Evolutionary conservation across 2,888 invertebrate genomes (phyloP).

Genomic region (Cacoxenus indagator): DNA sequence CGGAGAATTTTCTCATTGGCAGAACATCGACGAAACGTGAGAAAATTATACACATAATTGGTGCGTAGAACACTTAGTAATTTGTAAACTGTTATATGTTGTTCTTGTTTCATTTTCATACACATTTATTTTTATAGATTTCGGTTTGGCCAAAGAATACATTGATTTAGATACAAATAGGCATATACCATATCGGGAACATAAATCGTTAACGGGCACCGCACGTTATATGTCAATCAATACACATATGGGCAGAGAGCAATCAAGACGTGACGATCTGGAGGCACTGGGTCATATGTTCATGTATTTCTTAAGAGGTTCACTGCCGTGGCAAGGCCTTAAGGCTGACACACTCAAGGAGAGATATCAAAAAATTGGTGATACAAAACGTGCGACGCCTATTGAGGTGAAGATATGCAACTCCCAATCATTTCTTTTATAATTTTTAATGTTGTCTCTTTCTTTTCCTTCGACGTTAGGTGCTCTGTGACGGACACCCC

Average conservation of each 20-base stretch:
- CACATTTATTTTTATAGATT: constrained; percentile 77
- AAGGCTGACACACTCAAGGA: constrained; percentile 99
- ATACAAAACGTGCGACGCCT: constrained; percentile 98
- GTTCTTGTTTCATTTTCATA: constrained; percentile 4
- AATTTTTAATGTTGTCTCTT: constrained; percentile 4
- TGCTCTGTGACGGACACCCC: constrained; percentile 86
- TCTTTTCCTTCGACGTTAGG: constrained; percentile 71
- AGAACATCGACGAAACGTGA: constrained; percentile 97
- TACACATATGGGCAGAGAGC: constrained; percentile 99
- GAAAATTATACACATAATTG: constrained; percentile 99
- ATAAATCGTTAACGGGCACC: constrained; percentile 99
- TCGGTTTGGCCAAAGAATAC: constrained; percentile 99
- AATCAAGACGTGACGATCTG: constrained; percentile 98
- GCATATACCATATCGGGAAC: constrained; percentile 99
- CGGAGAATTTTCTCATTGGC: constrained; percentile 99
- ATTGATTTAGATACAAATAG: constrained; percentile 99
- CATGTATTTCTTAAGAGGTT: constrained; percentile 99
- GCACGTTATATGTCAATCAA: constrained; percentile 99
- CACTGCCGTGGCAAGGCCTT: constrained; percentile 99
- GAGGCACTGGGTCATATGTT: constrained; percentile 99
- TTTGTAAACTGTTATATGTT: neutral
- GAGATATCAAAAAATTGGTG: constrained; percentile 99
- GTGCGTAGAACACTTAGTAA: constrained; percentile 72
- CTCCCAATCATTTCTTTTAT: constrained; percentile 5
- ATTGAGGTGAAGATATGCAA: constrained; percentile 80